A percentile compares a stretch with the other conserved stretches of the same genome.
Conservation (phyloP, 1,140 invertebrate genomes). For the Drosophila simulans region DNA sequence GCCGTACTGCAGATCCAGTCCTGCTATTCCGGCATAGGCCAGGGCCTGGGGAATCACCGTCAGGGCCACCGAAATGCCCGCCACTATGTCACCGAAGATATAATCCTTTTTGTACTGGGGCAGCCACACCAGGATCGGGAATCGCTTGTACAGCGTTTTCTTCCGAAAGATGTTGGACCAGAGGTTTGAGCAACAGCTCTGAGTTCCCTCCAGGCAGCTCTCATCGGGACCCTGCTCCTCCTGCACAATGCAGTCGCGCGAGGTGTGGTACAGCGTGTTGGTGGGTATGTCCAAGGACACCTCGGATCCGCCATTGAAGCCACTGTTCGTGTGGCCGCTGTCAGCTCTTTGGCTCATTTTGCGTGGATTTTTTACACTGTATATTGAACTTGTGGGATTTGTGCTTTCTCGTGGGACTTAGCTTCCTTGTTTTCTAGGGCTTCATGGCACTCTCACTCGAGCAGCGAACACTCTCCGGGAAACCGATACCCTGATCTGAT, state of each 20-base stretch:
- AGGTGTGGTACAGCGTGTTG: conserved; percentile 73
- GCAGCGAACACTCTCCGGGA: conserved; percentile 17
- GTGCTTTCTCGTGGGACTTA: conserved; percentile 6
- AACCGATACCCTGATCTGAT: conserved; percentile 8
- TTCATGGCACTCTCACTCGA: conserved; percentile 60
- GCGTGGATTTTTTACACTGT: neutral
- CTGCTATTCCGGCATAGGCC: conserved; percentile 94
- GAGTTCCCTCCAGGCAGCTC: conserved; percentile 48
- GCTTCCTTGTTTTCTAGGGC: conserved; percentile 47
- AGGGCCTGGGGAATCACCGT: conserved; percentile 93
- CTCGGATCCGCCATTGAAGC: conserved; percentile 60
- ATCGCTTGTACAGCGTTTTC: conserved; percentile 89
- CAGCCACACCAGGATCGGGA: conserved; percentile 91
- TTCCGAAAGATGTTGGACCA: conserved; percentile 83
- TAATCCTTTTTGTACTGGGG: conserved; percentile 89
- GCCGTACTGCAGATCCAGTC: conserved; percentile 91
- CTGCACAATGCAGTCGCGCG: conserved; percentile 75
- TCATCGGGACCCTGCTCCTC: conserved; percentile 39
- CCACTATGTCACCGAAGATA: conserved; percentile 90
- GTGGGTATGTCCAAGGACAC: conserved; percentile 80
- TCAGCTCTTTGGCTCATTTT: conserved; percentile 52
- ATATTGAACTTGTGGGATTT: conserved; percentile 1
- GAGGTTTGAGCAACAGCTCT: conserved; percentile 62
- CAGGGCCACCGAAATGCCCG: conserved; percentile 94
- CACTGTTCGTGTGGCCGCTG: conserved; percentile 63